Base-by-base conservation (phyloP, 2,888 invertebrate genomes). In the Petrolisthes cinctipes region DNA sequence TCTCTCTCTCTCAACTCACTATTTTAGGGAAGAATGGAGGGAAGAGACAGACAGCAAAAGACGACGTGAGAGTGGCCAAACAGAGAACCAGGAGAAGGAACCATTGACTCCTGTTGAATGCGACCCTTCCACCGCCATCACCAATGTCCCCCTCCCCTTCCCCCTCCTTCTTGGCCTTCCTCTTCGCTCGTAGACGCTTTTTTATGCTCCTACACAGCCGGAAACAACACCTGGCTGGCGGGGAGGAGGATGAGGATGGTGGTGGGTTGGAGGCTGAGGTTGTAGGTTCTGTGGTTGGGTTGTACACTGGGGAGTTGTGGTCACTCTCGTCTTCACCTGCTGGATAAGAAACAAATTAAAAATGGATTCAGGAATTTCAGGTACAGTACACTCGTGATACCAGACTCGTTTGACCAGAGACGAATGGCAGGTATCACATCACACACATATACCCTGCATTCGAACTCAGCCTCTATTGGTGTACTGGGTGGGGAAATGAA, bases 11-110 rank as follows among this genome's bases (percentile, higher is more conserved):
- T 37, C 1, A 73, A 91, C 91, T 90, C 85, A 91, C 91, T 71
- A 92, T 84, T 86, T 82, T 88, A 7, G 92, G 92, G 88, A 91
- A 92, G 86, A 91, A 92, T 14, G 92, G 92, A 23, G 91, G 91
- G 82, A 91, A 92, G 73, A 92, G 90, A 73, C 91, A 92, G 23
- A 92, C 91, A 14, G 92, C 91, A 75, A 92, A 90, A 17, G 91
- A 90, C 7, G 91, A 90, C 4, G 91, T 89, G 37, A 91, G 88
- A 5, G 91, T 91, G 56, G 91, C 90, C 56, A 89, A 37, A 23
- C 90, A 90, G 51, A 91, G 83, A 23, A 91, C 89, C 23, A 89
- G 61, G 51, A 91, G 81, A 23, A 91, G 82, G 17, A 83, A 57
- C 91, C 91, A 91, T 81, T 91, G 91, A 14, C 89, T 66, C 3